Evolutionary conservation across 2,888 invertebrate genomes (phyloP).

Genomic region (Glaucopsyche alexis): DNA sequence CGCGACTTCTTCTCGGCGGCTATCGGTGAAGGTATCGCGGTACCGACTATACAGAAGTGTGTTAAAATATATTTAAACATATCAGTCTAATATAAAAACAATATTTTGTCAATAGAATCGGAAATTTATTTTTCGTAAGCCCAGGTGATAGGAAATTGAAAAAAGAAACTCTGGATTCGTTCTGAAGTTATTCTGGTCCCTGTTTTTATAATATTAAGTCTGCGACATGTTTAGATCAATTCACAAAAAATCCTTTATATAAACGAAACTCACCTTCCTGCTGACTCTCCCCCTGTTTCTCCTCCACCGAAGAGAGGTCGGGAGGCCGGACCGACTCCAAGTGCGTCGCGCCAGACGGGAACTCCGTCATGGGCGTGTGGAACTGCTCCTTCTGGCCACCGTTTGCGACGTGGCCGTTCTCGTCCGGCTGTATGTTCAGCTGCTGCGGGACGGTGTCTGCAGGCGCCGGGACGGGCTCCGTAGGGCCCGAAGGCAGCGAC

Average conservation of each 20-base stretch:
- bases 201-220: too few species aligned
- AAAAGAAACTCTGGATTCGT: too few species aligned
- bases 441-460: conserved; percentile 59
- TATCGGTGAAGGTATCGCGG: conserved; percentile 69
- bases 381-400: conserved; percentile 68
- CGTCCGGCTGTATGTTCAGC: conserved; percentile 55
- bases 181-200: too few species aligned
- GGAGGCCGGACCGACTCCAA: conserved; percentile 58
- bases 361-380: conserved; percentile 69
- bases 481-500: conserved; percentile 23
- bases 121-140: too few species aligned
- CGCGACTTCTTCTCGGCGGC: conserved; percentile 67
- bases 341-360: conserved; percentile 59
- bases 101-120: too few species aligned
- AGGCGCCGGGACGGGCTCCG: conserved; percentile 34
- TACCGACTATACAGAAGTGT: conserved; percentile 49
- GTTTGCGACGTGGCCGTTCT: conserved; percentile 51
- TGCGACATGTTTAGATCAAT: not conserved
- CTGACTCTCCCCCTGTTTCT: conserved; percentile 59
- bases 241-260: not conserved
- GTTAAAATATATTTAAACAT: not conserved
- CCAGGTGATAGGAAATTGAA: too few species aligned
- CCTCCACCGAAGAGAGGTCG: conserved; percentile 68
- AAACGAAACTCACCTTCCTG: conserved; percentile 55
- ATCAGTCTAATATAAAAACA: too few species aligned